phyloP scores from a whole-genome alignment of 2,797 vertebrate species.

The Sebastolobus alascanus region DNA sequence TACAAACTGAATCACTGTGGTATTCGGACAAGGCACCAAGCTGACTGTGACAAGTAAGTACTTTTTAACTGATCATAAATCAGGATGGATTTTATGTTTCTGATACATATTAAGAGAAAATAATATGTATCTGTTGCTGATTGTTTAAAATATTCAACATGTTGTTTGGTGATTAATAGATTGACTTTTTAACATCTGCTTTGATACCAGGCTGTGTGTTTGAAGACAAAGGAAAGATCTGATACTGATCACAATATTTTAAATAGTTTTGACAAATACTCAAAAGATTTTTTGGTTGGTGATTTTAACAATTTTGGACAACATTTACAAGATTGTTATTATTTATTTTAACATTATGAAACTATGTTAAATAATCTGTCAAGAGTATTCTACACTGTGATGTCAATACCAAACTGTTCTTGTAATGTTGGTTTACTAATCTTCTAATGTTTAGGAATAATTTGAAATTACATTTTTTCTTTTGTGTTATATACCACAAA shows the following conservation, averaged over 20 bases:
- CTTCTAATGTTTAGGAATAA: neutral
- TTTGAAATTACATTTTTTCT: neutral
- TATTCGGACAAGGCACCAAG: conserved; percentile 80
- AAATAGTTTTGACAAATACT: neutral
- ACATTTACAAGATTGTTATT: neutral
- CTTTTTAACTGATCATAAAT: conserved; percentile 9
- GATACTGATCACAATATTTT: neutral
- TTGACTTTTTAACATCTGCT: neutral
- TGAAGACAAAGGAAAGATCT: neutral
- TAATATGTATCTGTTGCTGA: neutral
- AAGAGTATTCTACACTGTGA: neutral
- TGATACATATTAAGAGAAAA: neutral
- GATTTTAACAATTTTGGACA: neutral
- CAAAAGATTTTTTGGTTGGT: fast-evolving
- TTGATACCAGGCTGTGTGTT: neutral
- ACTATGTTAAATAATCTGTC: too few relatives aligned
- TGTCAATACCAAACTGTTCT: neutral
- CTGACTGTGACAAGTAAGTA: conserved; percentile 72
- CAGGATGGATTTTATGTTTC: neutral
- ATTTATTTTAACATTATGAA: neutral
- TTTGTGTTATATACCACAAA: neutral
- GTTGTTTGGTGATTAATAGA: neutral
- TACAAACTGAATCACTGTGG: conserved; percentile 78
- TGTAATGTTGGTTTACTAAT: neutral
- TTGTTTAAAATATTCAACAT: neutral